Evolutionary conservation across 2,888 invertebrate genomes (phyloP).

Genomic region (Brenthis daphne): DNA sequence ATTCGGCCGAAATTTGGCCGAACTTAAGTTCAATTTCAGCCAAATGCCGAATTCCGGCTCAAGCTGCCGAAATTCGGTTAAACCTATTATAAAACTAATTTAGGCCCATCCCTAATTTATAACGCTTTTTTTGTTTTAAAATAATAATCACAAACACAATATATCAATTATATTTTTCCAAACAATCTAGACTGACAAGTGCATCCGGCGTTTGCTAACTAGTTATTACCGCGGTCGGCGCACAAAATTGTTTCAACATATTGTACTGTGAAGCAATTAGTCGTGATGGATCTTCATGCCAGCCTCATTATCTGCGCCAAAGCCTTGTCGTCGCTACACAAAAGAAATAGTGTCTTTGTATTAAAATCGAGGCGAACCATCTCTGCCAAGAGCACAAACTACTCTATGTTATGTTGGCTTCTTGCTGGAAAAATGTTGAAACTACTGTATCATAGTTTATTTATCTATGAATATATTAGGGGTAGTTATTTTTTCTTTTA

Average conservation of each 20-base stretch:
- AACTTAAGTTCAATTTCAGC: no score
- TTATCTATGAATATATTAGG: background rate
- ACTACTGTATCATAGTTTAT: background rate
- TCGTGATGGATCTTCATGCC: constrained; percentile 29
- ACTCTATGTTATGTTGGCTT: background rate
- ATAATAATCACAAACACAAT: background rate
- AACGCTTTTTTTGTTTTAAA: background rate
- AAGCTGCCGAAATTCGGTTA: no score
- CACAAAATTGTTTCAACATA: constrained; percentile 24
- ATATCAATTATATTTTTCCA: background rate
- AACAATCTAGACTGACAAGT: constrained; percentile 11
- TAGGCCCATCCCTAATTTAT: background rate
- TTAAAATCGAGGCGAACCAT: constrained; percentile 4
- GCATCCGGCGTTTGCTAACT: constrained; percentile 20
- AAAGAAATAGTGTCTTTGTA: constrained; percentile 15
- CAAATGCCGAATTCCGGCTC: no score
- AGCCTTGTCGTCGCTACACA: constrained; percentile 20
- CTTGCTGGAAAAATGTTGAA: constrained; percentile 6
- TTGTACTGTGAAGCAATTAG: constrained; percentile 26
- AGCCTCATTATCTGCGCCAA: constrained; percentile 26
- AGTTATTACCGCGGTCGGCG: constrained; percentile 18
- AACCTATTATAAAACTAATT: no score
- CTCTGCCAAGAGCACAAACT: constrained; percentile 5
- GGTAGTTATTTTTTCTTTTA: no score
- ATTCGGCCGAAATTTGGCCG: no score